These are phyloP conservation scores for Anomalospiza imberbis DNA, from an alignment of 2,797 vertebrate species.

Conservation along the genomic window DNA sequence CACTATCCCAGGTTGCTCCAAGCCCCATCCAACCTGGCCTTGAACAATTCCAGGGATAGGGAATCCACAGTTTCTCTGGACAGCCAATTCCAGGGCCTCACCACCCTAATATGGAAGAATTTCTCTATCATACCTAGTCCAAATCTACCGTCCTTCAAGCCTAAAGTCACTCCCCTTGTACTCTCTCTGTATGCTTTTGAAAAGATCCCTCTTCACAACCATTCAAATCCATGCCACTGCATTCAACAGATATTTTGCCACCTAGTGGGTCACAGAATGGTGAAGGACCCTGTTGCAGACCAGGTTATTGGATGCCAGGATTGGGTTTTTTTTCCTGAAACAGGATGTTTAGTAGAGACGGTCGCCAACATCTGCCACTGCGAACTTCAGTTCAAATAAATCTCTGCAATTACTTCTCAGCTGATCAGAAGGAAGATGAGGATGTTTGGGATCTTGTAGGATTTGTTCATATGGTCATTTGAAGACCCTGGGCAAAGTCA, in stretches of 20 bases:
- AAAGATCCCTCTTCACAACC: neutral
- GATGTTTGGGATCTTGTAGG: neutral
- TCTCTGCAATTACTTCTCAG: neutral
- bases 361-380: neutral
- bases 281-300: neutral
- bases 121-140: neutral
- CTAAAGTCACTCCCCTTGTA: neutral
- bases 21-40: neutral
- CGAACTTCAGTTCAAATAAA: neutral
- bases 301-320: neutral
- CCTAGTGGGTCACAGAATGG: neutral
- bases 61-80: neutral
- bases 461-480: neutral
- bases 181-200: neutral
- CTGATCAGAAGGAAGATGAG: neutral
- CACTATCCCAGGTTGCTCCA: neutral
- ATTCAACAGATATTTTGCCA: neutral
- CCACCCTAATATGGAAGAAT: neutral
- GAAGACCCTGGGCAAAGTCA: neutral
- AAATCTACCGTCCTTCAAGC: neutral
- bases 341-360: neutral
- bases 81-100: neutral
- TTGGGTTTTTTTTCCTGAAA: rapidly evolving
- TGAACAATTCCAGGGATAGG: neutral
- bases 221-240: neutral